Percentiles rank a stretch among this genome's conserved stretches.
Evolutionary conservation across 2,888 invertebrate species (phyloP).

Genomic region (Chrysotoxum bicinctum): DNA sequence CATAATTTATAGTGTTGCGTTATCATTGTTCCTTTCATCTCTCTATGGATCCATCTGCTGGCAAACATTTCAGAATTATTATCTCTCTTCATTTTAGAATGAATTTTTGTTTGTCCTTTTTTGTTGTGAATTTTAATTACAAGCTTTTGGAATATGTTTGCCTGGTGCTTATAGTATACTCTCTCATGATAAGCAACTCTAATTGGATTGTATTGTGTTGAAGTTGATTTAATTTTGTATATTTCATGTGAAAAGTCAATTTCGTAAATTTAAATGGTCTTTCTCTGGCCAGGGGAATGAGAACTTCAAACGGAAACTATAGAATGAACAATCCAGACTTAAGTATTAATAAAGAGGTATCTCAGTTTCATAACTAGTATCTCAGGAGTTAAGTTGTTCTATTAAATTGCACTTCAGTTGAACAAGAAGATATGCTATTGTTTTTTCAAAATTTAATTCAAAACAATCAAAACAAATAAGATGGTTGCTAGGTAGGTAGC

Average conservation of each 20-base stretch:
- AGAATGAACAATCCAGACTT: neutral
- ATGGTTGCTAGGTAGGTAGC: no score
- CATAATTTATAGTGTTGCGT: conserved; percentile 4
- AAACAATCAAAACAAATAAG: no score
- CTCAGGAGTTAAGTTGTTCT: neutral
- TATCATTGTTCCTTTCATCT: conserved; percentile 10
- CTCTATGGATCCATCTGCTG: conserved; percentile 44
- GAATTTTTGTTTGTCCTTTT: neutral
- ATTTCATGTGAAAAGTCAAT: conserved; percentile 56
- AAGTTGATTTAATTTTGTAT: conserved; percentile 56
- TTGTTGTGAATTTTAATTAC: conserved; percentile 57
- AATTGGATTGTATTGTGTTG: conserved; percentile 64
- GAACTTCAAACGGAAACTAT: neutral
- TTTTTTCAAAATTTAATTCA: no score
- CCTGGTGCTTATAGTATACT: conserved; percentile 22
- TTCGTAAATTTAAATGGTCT: conserved; percentile 34
- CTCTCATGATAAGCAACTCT: conserved; percentile 34
- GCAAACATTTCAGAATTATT: conserved; percentile 12
- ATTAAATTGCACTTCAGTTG: neutral
- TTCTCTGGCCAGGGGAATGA: neutral
- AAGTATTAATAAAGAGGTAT: neutral
- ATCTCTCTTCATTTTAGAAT: conserved; percentile 9
- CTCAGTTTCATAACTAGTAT: neutral
- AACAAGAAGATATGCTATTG: no score
- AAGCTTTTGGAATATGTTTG: conserved; percentile 24